Evolutionary conservation across 2,113 vertebrate genomes (phyloP), one percentile per base, ranked within the genome.

Genomic region (Cynocephalus volans): DNA sequence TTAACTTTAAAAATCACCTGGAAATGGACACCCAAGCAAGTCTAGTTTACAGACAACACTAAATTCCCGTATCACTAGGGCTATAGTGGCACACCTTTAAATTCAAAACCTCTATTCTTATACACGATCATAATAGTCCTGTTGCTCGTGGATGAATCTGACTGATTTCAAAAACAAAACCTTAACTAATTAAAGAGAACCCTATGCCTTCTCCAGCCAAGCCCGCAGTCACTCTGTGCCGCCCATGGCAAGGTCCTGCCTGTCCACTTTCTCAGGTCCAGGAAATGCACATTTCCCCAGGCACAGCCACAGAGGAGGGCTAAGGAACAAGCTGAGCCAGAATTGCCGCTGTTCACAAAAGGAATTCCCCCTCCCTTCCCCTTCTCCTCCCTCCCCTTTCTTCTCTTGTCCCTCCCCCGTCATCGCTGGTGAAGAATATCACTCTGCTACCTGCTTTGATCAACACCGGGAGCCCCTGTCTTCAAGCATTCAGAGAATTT

Each of bases 401-500:
- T 75, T 62, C 70, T 70, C 69, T 8, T 54, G 91, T 90, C 95
- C 96, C 97, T 92, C 93, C 97, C 96, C 98, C 92, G 87, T 81
- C 96, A 67, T 77, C 60, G 21, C 93, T 90, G 19, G 75, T 85
- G 95, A 98, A 98, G 97, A 98, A 97, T 11, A 98, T 95, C 98
- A 97, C 98, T 97, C 97, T 89, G 99, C 99, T 98, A 99, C 99
- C 99, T 99, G 99, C 96, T 69, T 98, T 91, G 95, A 98, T 98
- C 99, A 97, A 98, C 98, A 98, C 97, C 98, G 98, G 96, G 98
- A 98, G 99, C 96, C 99, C 98, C 98, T 98, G 98, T 98, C 99
- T 98, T 98, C 99, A 98, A 98, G 99, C 99, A 99, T 98, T 98
- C 98, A 98, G 98, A 97, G 98, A 99, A 99, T 99, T 98, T 98